Base-by-base conservation (phyloP, 2,113 vertebrate species). In the Prochilodus magdalenae region DNA sequence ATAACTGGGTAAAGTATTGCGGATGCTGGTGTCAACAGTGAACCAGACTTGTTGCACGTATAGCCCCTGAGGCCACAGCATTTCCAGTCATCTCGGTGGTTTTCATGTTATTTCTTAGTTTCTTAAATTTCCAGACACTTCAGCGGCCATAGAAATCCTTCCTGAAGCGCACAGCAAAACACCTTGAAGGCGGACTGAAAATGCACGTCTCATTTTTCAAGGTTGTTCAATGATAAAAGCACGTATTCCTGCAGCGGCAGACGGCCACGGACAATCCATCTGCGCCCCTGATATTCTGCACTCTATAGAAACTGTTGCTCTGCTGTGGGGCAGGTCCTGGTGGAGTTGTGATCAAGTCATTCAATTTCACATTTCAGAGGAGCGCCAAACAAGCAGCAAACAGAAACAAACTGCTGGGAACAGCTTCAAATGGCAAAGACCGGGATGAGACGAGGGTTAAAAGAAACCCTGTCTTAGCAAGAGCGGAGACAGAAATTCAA, bases 211-310 rank as follows among this genome's bases (percentile, higher is more conserved):
- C 80, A 18, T 87, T 91, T 88, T 81, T 89, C 93, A 93, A 93
- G 93, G 93, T 92, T 93, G 89, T 85, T 91, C 90, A 87, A 90
- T 89, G 89, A 91, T 92, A 91, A 93, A 75, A 89, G 90, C 87
- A 88, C 84, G 83, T 81, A 86, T 90, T 91, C 89, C 81, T 90
- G 63, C 86, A 75, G 75, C 90, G 89, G 90, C 89, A 90, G 88
- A 86, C 74, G 57, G 77, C 18, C 87, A 84, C 87, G 82, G 87
- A 77, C 82, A 36, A 82, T 55, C 67, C 72, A 44, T 47, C 51
- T 89, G 82, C 87, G 85, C 66, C 83, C 60, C 86, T 85, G 84
- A 87, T 88, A 86, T 89, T 88, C 82, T 86, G 83, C 90, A 90
- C 80, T 88, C 85, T 75, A 80, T 51, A 81, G n/a, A 80, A 84